These are phyloP conservation scores for Nyleta sp. DNA, from an alignment of 2,888 invertebrate species.

Conservation along the genomic window DNA sequence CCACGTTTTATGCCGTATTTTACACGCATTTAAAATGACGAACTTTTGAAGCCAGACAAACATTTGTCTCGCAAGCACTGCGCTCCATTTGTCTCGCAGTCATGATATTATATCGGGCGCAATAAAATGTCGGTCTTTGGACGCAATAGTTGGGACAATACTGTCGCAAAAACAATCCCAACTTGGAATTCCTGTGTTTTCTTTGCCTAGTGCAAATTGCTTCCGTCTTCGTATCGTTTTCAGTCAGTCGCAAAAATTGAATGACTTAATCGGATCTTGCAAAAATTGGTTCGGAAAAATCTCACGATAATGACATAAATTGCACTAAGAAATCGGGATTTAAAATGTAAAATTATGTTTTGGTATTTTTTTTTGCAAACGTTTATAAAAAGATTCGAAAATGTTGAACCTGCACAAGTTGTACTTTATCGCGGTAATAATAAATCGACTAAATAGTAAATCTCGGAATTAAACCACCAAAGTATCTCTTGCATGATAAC, in stretches of 20 bases:
- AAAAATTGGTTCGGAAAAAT: too few species aligned
- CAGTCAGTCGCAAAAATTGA: not conserved
- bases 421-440: too few species aligned
- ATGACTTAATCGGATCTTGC: too few species aligned
- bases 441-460: too few species aligned
- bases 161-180: constrained; percentile 42
- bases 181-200: constrained; percentile 32
- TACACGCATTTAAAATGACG: constrained; percentile 33
- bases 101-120: constrained; percentile 35
- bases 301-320: not conserved
- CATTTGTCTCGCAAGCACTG: constrained; percentile 39
- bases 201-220: constrained; percentile 21
- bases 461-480: constrained; percentile 2
- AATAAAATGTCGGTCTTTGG: constrained; percentile 38
- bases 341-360: too few species aligned
- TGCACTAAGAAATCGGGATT: not conserved
- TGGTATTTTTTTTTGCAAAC: too few species aligned
- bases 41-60: constrained; percentile 35
- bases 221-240: not conserved
- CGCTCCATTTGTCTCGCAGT: constrained; percentile 45
- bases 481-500: not conserved
- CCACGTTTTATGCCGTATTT: constrained; percentile 25
- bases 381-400: too few species aligned
- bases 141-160: constrained; percentile 15
- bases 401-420: too few species aligned